Evolutionary conservation across 2,888 invertebrate species (phyloP), one percentile per base, ranked within the genome.

Genomic region (Fragum fragum): DNA sequence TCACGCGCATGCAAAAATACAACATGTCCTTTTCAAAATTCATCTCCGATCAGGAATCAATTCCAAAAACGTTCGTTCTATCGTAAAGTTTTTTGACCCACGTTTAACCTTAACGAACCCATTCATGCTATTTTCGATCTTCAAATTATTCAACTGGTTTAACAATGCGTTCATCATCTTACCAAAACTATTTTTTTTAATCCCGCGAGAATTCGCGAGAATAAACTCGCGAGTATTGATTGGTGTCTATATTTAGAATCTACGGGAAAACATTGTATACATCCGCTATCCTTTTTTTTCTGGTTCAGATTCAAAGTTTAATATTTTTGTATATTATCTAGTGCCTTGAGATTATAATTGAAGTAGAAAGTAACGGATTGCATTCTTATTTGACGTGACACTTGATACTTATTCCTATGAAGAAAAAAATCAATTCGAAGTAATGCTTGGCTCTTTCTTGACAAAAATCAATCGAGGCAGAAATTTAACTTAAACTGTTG

Each of bases 91-190:
- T 36, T 47, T 47, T 47, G 47, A 47, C 47, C 47, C 47, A 14
- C 2, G 47, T 47, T 47, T 47, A n/a, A 18, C 47, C 14, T 18
- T 47, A 47, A 47, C n/a, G 47, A 47, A 47, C 47, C 47, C 16
- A 47, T 47, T 47, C 47, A 47, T n/a, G 5, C 47, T 3, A 2
- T 3, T 47, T 14, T 47, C 14, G 47, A 47, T 18, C 47, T 47
- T 47, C 18, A 47, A 47, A 39, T 47, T 47, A 9, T 47, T 47
- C n/a, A 47, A 14, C n/a, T n/a, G 18, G 14, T 47, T 47, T 47
- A 14, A 47, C 47, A 47, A 47, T 47, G 47, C 47, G 47, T 47
- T 47, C 47, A 47, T 47, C n/a, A 47, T 47, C 47, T n/a, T 47
- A 18, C 14, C 47, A 47, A 47, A 47, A 47, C 14, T 47, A 47